phyloP scores from a whole-genome alignment of 2,888 invertebrate species.

The Drosophila lacicola region DNA sequence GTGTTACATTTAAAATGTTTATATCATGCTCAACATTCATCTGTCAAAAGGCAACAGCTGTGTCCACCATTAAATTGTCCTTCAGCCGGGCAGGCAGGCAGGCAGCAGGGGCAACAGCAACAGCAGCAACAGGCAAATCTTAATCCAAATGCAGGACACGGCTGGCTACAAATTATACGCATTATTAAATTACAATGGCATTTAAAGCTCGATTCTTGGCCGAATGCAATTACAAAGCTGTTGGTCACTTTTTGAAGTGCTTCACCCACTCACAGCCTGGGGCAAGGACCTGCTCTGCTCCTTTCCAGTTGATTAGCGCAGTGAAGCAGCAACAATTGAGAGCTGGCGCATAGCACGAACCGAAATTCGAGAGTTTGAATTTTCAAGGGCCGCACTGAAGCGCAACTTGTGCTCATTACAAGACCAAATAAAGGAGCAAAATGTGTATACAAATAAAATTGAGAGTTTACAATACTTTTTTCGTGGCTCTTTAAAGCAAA shows the following conservation, averaged over 20 bases:
- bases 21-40: constrained; percentile 71
- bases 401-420: constrained; percentile 54
- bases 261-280: not conserved
- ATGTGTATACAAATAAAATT: not conserved
- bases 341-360: constrained; percentile 44
- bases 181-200: constrained; percentile 68
- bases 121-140: constrained; percentile 19
- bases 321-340: constrained; percentile 41
- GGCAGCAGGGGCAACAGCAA: constrained; percentile 13
- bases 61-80: constrained; percentile 38
- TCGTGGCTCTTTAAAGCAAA: not conserved
- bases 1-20: constrained; percentile 60
- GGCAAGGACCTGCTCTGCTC: constrained; percentile 13
- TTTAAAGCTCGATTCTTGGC: constrained; percentile 38
- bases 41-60: constrained; percentile 76
- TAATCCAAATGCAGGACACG: constrained; percentile 56
- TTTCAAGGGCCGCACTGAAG: constrained; percentile 50
- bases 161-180: constrained; percentile 66
- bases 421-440: constrained; percentile 23
- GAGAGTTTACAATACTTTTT: not conserved
- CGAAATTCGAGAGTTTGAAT: constrained; percentile 37
- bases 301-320: constrained; percentile 61
- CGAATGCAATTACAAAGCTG: constrained; percentile 60
- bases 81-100: constrained; percentile 19
- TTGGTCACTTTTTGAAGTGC: constrained; percentile 38